Base-by-base conservation (phyloP, 2,113 vertebrate species). In the Podarcis cretensis region DNA sequence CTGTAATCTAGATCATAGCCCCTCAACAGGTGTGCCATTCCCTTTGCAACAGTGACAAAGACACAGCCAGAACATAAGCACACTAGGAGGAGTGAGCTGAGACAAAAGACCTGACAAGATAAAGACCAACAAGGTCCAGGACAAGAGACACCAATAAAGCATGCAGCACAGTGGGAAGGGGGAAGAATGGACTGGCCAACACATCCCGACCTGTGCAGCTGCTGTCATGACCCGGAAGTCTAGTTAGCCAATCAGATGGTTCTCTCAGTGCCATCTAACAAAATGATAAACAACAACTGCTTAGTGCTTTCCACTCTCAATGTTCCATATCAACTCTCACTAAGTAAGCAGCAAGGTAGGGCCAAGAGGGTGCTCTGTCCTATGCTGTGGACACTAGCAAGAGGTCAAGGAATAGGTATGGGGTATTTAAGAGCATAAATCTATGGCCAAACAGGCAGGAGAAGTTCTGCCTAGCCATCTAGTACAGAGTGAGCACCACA, bases 261-360 rank as follows among this genome's bases (percentile, higher is more conserved):
- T 95, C 95, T 93, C 80, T 95, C 95, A 94, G 94, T 91, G 95
- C 93, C 95, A 91, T 96, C 95, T 96, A 96, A 89, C 91, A 95
- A 96, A 96, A 90, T 48, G 83, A 96, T 89, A 93, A 91, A 95
- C 81, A 95, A 89, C 81, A 84, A 85, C 57, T 23, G 30, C 94
- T 91, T 80, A 94, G 88, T 71, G 27, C 77, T 90, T 68, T 0
- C 6, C 32, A 20, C 71, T 77, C 9, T 5, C 0, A 35, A 25
- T 0, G 69, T 0, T 4, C 66, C 83, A 23, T 10, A 76, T 84
- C 86, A 48, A 82, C 0, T 0, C 40, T 86, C 2, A 74, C 87
- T 83, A 4, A 1, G 89, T 59, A 5, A 81, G 71, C 87, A 57
- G 20, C 59, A 89, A 40, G 1, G 6, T 43, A 13, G 5, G 54